Conservation (phyloP, 2,113 vertebrate genomes). For the Theristicus caerulescens region DNA sequence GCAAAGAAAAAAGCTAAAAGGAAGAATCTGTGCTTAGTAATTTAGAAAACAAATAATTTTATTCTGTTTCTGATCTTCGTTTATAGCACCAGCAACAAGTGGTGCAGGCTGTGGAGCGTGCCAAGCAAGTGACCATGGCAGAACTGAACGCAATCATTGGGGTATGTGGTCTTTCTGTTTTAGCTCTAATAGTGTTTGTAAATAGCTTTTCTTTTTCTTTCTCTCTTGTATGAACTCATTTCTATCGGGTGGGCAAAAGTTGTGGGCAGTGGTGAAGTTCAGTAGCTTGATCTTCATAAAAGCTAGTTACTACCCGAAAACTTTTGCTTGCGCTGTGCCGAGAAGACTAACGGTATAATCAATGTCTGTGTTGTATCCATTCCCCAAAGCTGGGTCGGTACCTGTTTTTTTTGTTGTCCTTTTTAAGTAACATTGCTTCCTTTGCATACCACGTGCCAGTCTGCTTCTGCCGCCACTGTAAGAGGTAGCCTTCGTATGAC, state of each 20-base stretch:
- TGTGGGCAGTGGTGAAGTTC: not conserved
- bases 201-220: slow-evolving; percentile 62
- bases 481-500: not conserved
- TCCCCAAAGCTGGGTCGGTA: not conserved
- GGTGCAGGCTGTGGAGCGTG: slow-evolving; percentile 96
- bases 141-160: slow-evolving; percentile 99
- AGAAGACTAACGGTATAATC: not conserved
- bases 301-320: slow-evolving; percentile 1
- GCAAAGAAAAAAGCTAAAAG: not conserved
- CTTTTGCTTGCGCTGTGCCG: not conserved
- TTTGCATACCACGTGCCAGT: not conserved
- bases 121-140: slow-evolving; percentile 99
- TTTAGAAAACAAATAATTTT: slow-evolving; percentile 77
- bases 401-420: not conserved
- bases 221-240: not conserved
- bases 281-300: not conserved
- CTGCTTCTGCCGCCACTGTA: not conserved
- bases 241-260: not conserved
- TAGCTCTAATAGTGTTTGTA: slow-evolving; percentile 83
- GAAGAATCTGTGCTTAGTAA: slow-evolving; percentile 57
- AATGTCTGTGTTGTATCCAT: not conserved
- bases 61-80: slow-evolving; percentile 79
- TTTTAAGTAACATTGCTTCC: not conserved
- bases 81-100: slow-evolving; percentile 97
- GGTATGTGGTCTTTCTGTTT: slow-evolving; percentile 95